Evolutionary conservation across 2,113 vertebrate species (phyloP).

Genomic region (Ranitomeya imitator): DNA sequence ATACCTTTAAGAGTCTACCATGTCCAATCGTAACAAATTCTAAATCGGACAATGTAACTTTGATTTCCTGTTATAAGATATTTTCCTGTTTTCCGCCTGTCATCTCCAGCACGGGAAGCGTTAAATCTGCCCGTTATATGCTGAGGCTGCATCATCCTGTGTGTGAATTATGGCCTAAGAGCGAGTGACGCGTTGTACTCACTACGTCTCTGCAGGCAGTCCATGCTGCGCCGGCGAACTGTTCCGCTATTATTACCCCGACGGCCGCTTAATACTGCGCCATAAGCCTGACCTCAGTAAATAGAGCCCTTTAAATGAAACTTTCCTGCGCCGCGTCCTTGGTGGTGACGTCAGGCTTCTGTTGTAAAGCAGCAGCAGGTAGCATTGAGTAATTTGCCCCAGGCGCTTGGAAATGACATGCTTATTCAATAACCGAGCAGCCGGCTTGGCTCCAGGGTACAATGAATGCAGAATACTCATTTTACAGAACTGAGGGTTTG

Average conservation of each 20-base stretch:
- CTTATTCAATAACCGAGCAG: conserved; percentile 71
- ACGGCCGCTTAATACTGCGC: conserved; percentile 37
- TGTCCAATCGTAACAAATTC: too few relatives aligned
- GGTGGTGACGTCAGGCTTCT: conserved; percentile 51
- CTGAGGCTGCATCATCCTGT: background rate
- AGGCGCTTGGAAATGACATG: conserved; percentile 68
- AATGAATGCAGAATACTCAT: conserved; percentile 69
- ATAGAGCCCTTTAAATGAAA: conserved; percentile 35
- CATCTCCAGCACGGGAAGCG: background rate
- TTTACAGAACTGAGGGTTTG: conserved; percentile 66
- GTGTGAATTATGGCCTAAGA: conserved; percentile 58
- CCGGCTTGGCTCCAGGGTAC: conserved; percentile 64
- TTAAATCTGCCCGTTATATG: conserved; percentile 3
- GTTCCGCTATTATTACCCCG: background rate
- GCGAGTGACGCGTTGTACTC: conserved; percentile 49
- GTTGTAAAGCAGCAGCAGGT: conserved; percentile 63
- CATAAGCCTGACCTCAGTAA: conserved; percentile 44
- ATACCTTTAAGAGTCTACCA: too few relatives aligned
- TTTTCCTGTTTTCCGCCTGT: background rate
- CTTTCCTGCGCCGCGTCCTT: conserved; percentile 52
- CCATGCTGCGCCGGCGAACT: background rate
- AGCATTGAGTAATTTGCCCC: conserved; percentile 63
- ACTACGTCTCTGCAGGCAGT: conserved; percentile 34
- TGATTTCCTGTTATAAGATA: background rate
- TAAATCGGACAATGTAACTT: background rate